Evolutionary conservation across 2,797 vertebrate genomes (phyloP).

Genomic region (Poecilia gillii): DNA sequence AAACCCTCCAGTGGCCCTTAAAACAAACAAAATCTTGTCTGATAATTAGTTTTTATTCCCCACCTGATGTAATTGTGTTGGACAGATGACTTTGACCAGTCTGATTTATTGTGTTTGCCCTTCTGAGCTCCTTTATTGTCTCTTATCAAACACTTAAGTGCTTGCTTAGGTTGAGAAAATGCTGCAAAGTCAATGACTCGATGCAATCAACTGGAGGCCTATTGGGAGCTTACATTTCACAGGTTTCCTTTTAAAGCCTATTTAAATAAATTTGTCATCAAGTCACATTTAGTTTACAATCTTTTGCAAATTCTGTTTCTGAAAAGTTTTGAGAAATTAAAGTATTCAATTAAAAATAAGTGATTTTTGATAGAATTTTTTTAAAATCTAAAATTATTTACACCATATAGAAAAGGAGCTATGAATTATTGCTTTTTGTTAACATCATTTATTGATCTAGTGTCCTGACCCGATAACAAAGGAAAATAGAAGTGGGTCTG

Average conservation of each 20-base stretch:
- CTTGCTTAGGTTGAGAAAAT: not conserved
- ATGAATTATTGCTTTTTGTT: not conserved
- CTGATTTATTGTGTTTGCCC: not conserved
- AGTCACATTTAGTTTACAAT: too few relatives aligned
- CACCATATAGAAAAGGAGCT: not conserved
- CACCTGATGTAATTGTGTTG: not conserved
- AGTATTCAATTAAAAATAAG: too few relatives aligned
- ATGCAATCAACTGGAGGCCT: not conserved
- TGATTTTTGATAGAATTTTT: too few relatives aligned
- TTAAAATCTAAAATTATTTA: too few relatives aligned
- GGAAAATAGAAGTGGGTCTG: not conserved
- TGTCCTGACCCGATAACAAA: not conserved
- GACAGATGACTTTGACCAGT: not conserved
- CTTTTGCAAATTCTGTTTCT: too few relatives aligned
- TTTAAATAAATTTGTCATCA: too few relatives aligned
- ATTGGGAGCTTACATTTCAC: not conserved
- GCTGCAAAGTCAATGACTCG: not conserved
- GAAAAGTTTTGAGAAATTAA: too few relatives aligned
- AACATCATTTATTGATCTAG: not conserved
- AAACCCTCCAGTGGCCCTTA: not conserved
- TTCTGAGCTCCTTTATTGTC: not conserved
- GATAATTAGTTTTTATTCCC: not conserved
- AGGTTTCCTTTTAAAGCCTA: not conserved
- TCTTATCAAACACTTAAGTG: not conserved
- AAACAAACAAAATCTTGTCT: not conserved